These are phyloP conservation scores for Eulemur macaco DNA, from an alignment of 2,113 vertebrate genomes.

Conservation along the genomic window DNA sequence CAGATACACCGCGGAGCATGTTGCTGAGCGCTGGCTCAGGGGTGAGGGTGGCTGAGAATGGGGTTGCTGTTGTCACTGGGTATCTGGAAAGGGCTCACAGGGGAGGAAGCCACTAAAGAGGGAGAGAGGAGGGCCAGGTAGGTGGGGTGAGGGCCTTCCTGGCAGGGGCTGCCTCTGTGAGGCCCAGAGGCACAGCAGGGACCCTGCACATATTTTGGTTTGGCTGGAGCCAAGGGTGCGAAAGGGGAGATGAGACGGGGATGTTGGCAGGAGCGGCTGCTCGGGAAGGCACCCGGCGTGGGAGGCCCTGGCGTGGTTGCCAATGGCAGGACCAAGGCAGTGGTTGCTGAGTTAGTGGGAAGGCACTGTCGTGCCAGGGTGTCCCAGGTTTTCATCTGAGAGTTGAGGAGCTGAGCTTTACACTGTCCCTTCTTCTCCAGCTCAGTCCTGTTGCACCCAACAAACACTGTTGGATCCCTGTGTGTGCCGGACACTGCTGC, in stretches of 20 bases:
- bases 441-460: neutral
- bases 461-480: neutral
- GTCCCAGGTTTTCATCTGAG: neutral
- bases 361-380: neutral
- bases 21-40: neutral
- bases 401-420: neutral
- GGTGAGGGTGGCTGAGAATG: neutral
- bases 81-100: neutral
- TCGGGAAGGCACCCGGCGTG: neutral
- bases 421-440: neutral
- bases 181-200: neutral
- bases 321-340: neutral
- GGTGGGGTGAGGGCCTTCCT: neutral
- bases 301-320: neutral
- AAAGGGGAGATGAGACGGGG: neutral
- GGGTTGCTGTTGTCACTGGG: neutral
- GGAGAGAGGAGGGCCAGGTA: neutral
- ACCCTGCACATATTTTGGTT: too few species aligned
- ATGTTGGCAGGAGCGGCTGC: neutral
- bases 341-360: neutral
- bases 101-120: neutral
- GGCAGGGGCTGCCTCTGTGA: neutral
- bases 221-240: neutral
- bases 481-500: neutral
- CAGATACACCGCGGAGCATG: neutral